These are phyloP conservation scores for Mirounga angustirostris DNA, from an alignment of 2,113 vertebrate genomes.

Conservation along the genomic window DNA sequence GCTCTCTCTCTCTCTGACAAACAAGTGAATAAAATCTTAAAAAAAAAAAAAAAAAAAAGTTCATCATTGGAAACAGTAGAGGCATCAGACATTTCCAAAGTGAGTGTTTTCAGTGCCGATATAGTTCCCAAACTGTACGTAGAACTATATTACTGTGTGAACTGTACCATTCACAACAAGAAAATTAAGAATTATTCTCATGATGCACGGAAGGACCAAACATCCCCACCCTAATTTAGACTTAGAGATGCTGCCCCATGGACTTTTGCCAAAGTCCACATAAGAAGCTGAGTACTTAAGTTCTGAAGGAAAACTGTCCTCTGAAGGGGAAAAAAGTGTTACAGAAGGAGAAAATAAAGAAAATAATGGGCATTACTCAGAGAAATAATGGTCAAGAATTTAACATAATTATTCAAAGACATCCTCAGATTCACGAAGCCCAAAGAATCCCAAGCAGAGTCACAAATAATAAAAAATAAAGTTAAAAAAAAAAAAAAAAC, in stretches of 20 bases:
- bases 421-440: neutral
- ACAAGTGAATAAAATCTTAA: neutral
- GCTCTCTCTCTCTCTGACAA: neutral
- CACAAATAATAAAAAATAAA: neutral
- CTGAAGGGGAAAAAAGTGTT: neutral
- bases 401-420: neutral
- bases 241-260: neutral
- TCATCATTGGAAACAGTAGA: neutral
- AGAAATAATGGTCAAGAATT: neutral
- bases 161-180: neutral
- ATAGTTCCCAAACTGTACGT: neutral
- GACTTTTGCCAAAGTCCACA: neutral
- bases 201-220: neutral
- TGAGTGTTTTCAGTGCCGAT: too few relatives aligned
- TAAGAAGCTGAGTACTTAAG: neutral
- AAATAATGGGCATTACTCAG: neutral
- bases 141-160: neutral
- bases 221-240: neutral
- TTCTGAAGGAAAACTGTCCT: neutral
- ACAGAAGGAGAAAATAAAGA: neutral
- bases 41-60: too few relatives aligned
- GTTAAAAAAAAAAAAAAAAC: neutral
- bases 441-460: neutral
- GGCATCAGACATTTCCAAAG: neutral
- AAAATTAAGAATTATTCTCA: neutral